Evolutionary conservation across 2,888 invertebrate genomes (phyloP).

Genomic region (Harpalus rubripes): DNA sequence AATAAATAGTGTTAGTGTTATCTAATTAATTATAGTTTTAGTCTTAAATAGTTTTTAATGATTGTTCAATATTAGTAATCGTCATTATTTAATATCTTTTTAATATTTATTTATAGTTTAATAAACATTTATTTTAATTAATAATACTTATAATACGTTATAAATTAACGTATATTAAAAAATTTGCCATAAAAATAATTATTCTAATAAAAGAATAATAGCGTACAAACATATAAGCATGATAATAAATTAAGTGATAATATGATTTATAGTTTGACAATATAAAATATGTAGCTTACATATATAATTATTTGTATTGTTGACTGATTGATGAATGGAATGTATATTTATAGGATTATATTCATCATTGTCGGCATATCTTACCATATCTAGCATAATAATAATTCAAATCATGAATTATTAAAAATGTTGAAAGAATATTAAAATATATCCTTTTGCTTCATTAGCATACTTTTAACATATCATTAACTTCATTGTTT

Average conservation of each 20-base stretch:
- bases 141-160: too few species aligned
- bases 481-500: neutral
- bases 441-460: neutral
- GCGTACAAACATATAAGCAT: neutral
- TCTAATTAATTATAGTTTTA: too few species aligned
- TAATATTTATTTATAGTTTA: too few species aligned
- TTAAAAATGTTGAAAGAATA: neutral
- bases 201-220: too few species aligned
- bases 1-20: too few species aligned
- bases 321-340: slow-evolving; percentile 1
- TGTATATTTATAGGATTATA: neutral
- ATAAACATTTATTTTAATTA: too few species aligned
- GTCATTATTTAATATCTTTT: too few species aligned
- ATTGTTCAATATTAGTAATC: too few species aligned
- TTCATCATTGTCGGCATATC: neutral
- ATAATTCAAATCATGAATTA: neutral
- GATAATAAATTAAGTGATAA: neutral
- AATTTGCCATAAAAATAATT: too few species aligned
- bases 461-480: neutral
- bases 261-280: neutral
- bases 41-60: too few species aligned
- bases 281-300: neutral
- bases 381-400: neutral
- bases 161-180: too few species aligned
- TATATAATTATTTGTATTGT: neutral